A percentile compares a stretch with the other conserved stretches of the same genome.
phyloP scores from a whole-genome alignment of 2,113 vertebrate species.

The Boleophthalmus pectinirostris region DNA sequence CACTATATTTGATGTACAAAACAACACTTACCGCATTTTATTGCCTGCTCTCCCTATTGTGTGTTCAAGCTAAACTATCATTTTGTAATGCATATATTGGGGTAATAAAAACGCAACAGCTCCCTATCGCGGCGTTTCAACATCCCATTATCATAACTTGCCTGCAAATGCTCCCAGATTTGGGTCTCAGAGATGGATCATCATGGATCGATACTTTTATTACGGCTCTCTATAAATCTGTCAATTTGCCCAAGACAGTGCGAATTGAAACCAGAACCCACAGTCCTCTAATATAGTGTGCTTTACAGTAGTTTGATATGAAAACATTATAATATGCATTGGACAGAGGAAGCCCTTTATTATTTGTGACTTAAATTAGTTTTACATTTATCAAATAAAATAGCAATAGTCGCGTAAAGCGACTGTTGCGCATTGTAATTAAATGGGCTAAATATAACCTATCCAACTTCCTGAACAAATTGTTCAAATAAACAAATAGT shows the following conservation, averaged over 20 bases:
- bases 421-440: slow-evolving; percentile 1
- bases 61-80: slow-evolving; percentile 63
- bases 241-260: slow-evolving; percentile 17
- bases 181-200: slow-evolving; percentile 50
- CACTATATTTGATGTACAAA: slow-evolving; percentile 62
- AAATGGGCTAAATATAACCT: slow-evolving; percentile 24
- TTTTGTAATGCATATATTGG: slow-evolving; percentile 54
- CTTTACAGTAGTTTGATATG: neutral
- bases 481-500: slow-evolving; percentile 44
- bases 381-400: neutral
- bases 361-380: neutral
- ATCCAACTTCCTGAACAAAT: slow-evolving; percentile 31
- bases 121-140: slow-evolving; percentile 54
- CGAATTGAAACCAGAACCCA: slow-evolving; percentile 19
- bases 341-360: neutral
- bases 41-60: slow-evolving; percentile 59
- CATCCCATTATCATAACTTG: slow-evolving; percentile 56
- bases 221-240: slow-evolving; percentile 59
- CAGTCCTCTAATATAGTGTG: neutral
- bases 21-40: slow-evolving; percentile 60
- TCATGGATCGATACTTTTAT: slow-evolving; percentile 60
- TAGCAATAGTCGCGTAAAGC: neutral
- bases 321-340: neutral
- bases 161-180: slow-evolving; percentile 46
- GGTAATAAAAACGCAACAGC: slow-evolving; percentile 60